Evolutionary conservation across 1,140 invertebrate species (phyloP), one percentile per base, ranked within the genome.

Genomic region (Aphaenogaster floridana): DNA sequence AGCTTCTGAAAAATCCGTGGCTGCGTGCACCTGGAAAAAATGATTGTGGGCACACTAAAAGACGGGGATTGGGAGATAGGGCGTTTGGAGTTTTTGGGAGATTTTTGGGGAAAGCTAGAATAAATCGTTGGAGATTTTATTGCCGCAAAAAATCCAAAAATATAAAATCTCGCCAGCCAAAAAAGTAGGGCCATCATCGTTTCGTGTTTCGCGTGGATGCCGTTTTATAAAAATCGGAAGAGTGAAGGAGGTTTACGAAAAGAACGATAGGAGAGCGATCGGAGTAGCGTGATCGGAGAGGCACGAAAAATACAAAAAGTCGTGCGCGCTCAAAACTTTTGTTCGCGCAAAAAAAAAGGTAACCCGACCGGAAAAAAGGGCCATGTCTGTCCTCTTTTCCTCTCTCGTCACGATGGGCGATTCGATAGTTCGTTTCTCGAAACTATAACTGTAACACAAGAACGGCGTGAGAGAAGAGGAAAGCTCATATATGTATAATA

Each of bases 131-230:
- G 89, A 80, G 11, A 76, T 76, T 81, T 84, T 57, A 86, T 89
- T 66, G 81, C 54, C 86, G 90, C 93, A 95, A 95, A 95, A 94
- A 94, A 94, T 94, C 95, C 95, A 95, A 95, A 95, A 95, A 95
- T 95, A 95, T 95, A 95, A 95, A 95, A 95, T 95, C 88, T 94
- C 91, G 93, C 95, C 95, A 95, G 94, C 94, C 94, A 95, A 95
- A 95, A 95, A 94, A 91, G 86, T 88, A 91, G 88, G 93, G 92
- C 93, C 90, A 90, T 90, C 91, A 90, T 91, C 63, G 59, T 89
- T 79, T 78, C 86, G 50, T 83, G 63, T 80, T 84, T 52, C 89
- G 84, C 63, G 77, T 45, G 57, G 48, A 54, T 84, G 50, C 63
- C 79, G 88, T 85, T 78, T 84, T 72, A 68, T 87, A 64, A 91